Base-by-base conservation (phyloP, 2,113 vertebrate genomes). In the Grammomys dolichurus region DNA sequence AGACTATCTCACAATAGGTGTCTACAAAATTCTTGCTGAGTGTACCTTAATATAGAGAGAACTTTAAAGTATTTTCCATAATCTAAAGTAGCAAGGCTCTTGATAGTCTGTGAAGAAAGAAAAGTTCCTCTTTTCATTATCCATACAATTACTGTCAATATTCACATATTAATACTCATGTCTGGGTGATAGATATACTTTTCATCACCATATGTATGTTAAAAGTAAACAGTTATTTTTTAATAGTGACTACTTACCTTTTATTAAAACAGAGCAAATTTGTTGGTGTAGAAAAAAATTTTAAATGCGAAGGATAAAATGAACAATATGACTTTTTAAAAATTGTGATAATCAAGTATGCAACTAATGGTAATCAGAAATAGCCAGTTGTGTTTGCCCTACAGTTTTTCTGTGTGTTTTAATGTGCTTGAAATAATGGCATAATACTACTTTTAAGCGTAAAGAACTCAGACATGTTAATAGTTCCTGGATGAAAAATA, bases 391-490 rank as follows among this genome's bases (percentile, higher is more conserved):
- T 88, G 26, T 91, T 92, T 96, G 28, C 81, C 67, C 31, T 93
- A 12, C 40, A 22, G 36, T 77, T 92, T 90, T 89, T 81, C 24
- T n/a, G 24, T 75, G 48, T 51, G 75, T 84, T 91, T 97, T 95
- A 91, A 94, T 94, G 72, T 95, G 63, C 65, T 97, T 80, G 90
- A 97, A 97, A 97, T 97, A 96, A 96, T 97, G 76, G 33, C 3
- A 54, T 86, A 58, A 60, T 78, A 75, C 56, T 92, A 67, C 56
- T 97, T 97, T 97, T 82, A 94, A 92, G n/a, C 89, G 91, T 92
- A 95, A 98, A 96, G 63, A 89, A 84, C 60, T 90, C 75, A 95
- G 70, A 92, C 58, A 77, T 60, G 54, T 87, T 93, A 86, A 87
- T 60, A 54, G 48, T 80, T 94, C 63, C 72, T 97, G 90, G 78